Evolutionary conservation across 2,797 vertebrate species (phyloP), one percentile per base, ranked within the genome.

Genomic region (Lithobates sylvaticus): DNA sequence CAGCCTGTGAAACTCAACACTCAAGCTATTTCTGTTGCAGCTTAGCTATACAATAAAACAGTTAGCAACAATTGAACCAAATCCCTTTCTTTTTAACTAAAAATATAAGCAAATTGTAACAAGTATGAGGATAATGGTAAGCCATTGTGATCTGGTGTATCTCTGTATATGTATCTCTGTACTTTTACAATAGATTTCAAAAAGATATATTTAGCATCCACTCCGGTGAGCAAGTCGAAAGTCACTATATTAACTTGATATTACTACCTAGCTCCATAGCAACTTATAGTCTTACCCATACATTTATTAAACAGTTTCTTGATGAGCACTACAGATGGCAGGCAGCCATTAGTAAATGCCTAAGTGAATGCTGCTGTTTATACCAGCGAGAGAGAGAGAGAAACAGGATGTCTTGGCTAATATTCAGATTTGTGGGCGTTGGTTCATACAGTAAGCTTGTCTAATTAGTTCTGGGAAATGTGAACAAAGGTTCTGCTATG

Each of bases 361-460:
- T 76, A 84, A 39, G 21, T 76, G 44, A 69, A 1, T 85, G 61
- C 42, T 54, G 21, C 70, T 54, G 29, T 29, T 67, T 69, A 58
- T 61, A 50, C 13, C 15, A 3, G 32, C 32, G 32, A 32, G 32
- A 32, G 32, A 32, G 32, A 65, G 8, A 34, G 18, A 75, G 34
- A 75, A 27, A 76, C 58, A 67, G 32, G 64, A 86, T 68, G 50
- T 77, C 67, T 81, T 86, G 84, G 64, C 78, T 69, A 58, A 76
- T 39, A 76, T 86, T 81, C 78, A 76, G 72, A 74, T 69, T 68
- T 81, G 16, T 82, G 85, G 79, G 85, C 85, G 85, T 86, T 86
- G 85, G 78, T 82, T 69, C 79, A 64, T 65, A 81, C 29, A 58
- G 34, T 64, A 82, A 76, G 73, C 18, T 32, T 64, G 32, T 76